Evolutionary conservation across 1,140 invertebrate genomes (phyloP), one percentile per base, ranked within the genome.

Genomic region (Conus ventricosus): DNA sequence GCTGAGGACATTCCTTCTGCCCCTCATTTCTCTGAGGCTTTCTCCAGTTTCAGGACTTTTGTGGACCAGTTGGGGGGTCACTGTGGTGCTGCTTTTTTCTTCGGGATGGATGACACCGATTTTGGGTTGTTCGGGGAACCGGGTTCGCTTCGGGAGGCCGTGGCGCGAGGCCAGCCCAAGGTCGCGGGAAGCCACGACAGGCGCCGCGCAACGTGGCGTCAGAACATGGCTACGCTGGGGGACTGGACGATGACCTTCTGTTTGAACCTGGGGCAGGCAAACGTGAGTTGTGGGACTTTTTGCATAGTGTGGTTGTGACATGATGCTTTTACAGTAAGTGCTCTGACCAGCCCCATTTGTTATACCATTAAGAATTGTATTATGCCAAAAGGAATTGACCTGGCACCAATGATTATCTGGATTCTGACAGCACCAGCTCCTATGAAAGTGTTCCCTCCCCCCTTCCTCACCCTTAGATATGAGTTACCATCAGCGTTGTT

Each of bases 171-270:
- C 20, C 85, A n/a, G 53, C 8, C 63, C 67, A n/a, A 80, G 78
- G 53, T 51, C 60, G 27, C 13, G 60, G 25, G 3, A 57, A 87
- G 60, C 71, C n/a, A 11, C 88, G 78, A 54, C 75, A 67, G 23
- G 60, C 60, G 17, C 89, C 90, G 23, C 71, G 88, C 23, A 87
- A 92, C 87, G 91, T 92, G 51, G 93, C 93, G 1, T 80, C 86
- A 17, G 93, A 94, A 71, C 88, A 76, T 87, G 92, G 92, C 39
- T 89, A 90, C 63, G 39, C 81, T 11, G 91, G 88, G 15, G 93
- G 91, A 0, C 83, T 94, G 5, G 88, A 92, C 88, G 90, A 92
- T 1, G 92, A 94, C 23, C 93, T 92, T 60, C 57, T 94, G 80
- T 94, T 94, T 87, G 84, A 91, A 23, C 87, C 91, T 15, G 83